Percentiles rank a stretch among this genome's conserved stretches.
These are phyloP conservation scores for Anas platyrhynchos DNA, from an alignment of 2,113 vertebrate species.

Conservation along the genomic window DNA sequence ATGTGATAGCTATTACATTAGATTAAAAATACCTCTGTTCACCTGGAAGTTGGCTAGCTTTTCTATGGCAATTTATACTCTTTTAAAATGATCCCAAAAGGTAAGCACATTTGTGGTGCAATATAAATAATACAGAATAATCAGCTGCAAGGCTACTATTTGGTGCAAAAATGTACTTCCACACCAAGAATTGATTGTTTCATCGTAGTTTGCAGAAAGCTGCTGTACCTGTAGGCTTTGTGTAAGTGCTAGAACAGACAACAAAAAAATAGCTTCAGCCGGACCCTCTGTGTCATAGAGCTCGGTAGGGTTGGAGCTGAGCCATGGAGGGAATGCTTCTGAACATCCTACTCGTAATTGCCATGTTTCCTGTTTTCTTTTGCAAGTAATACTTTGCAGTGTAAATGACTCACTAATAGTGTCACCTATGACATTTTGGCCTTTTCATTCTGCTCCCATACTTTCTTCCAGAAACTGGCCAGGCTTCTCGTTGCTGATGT, in stretches of 20 bases:
- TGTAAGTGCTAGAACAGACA: background rate
- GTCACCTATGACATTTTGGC: slow-evolving; percentile 27
- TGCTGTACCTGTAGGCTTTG: background rate
- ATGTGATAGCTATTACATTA: background rate
- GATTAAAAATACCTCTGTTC: background rate
- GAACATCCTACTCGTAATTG: background rate
- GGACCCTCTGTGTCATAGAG: background rate
- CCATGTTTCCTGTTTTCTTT: slow-evolving; percentile 38
- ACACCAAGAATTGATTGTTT: background rate
- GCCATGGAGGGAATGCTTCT: background rate
- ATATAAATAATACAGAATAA: background rate
- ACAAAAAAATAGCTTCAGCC: background rate
- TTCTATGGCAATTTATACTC: background rate
- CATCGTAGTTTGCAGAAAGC: background rate
- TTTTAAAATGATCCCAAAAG: background rate
- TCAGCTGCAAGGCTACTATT: background rate
- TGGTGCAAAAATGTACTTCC: background rate
- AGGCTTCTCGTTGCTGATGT: background rate
- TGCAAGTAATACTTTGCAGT: background rate
- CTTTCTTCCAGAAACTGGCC: background rate
- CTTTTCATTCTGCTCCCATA: slow-evolving; percentile 13
- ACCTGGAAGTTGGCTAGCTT: background rate
- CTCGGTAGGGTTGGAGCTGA: background rate
- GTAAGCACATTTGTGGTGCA: background rate
- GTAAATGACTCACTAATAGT: background rate